Base-by-base conservation (phyloP, 2,797 vertebrate genomes). In the Tympanoctomys barrerae region DNA sequence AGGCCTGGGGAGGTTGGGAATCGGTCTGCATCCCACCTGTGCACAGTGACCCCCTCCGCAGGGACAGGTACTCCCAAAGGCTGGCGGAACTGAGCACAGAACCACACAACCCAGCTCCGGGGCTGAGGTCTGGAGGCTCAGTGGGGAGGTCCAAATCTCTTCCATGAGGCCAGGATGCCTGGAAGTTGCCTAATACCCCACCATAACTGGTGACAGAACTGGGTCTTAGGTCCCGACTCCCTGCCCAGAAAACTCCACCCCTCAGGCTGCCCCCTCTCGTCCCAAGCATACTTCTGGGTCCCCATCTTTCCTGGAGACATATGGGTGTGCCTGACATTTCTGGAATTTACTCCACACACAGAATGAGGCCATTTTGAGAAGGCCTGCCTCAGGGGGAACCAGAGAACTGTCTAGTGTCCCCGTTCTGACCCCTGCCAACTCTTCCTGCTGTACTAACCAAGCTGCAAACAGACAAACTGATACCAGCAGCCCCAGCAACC, bases 341-440 rank as follows among this genome's bases (percentile, higher is more conserved):
- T 97, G 97, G 97, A 98, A 97, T 98, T 97, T 90, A 92, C 96
- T 95, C 96, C 97, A 90, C 86, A 94, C 96, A 95, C 85, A 94
- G 93, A 97, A 97, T 96, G 97, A 97, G 97, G 97, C 95, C 97
- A 92, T 97, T 93, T 96, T 80, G 95, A 94, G 97, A 84, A 96
- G 96, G 90, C 61, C 95, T 1, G 97, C 97, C 97, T 96, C 95
- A 68, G 97, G 97, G 97, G 94, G 93, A 96, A 95, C 70, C 85
- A 33, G 95, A 93, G 88, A 73, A 59, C 96, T 91, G 97, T 97
- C 97, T 97, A 95, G 94, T 97, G 97, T 95, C 97, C 97, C 97
- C 97, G 93, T 92, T 85, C 94, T 98, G 97, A 98, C 97, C 97
- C 94, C 97, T 97, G 92, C 93, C 96, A 96, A 84, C 89, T 78